Base-by-base conservation (phyloP, 1,140 invertebrate species). In the Meteorus sp. region DNA sequence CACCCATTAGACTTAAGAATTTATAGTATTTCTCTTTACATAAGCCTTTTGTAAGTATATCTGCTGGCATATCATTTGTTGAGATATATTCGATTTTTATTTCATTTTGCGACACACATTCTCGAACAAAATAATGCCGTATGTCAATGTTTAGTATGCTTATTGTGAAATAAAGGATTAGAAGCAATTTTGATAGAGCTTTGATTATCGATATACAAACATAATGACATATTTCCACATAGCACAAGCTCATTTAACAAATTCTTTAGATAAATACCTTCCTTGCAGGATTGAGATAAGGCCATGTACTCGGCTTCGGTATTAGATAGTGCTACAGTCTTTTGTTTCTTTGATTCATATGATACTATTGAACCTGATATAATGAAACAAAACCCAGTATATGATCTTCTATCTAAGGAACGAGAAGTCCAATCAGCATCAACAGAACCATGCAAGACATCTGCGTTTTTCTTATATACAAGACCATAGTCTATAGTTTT, bases 281-380 rank as follows among this genome's bases (percentile, higher is more conserved):
- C 76, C 62, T 72, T 77, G 13, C 71, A 62, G 41, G 62, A 71
- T 50, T 75, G 70, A 55, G 64, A 71, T 8, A 75, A 70, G 8
- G 78, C 77, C 5, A 80, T 66, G 44, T 79, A 75, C 61, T 83
- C 81, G 3, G 50, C 25, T 41, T 57, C 55, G 47, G 58, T 45
- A 37, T 56, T 37, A 4, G 54, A 41, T 20, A 33, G 19, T 6
- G 54, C 54, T 9, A 52, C 48, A 1, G 57, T 29, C 11, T 22
- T 25, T 64, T 74, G 70, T 47, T 65, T 71, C 15, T 56, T 23
- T 7, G 54, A 61, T 4, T 19, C 53, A 70, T 74, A 77, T 15
- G 56, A 48, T 11, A 79, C 53, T 48, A 7, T 63, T 35, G 60
- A 59, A 37, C 15, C 53, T 1, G 70, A 44, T 9, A 60, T 50